These are phyloP conservation scores for Chrysotoxum bicinctum DNA, from an alignment of 2,888 invertebrate species.

Conservation along the genomic window DNA sequence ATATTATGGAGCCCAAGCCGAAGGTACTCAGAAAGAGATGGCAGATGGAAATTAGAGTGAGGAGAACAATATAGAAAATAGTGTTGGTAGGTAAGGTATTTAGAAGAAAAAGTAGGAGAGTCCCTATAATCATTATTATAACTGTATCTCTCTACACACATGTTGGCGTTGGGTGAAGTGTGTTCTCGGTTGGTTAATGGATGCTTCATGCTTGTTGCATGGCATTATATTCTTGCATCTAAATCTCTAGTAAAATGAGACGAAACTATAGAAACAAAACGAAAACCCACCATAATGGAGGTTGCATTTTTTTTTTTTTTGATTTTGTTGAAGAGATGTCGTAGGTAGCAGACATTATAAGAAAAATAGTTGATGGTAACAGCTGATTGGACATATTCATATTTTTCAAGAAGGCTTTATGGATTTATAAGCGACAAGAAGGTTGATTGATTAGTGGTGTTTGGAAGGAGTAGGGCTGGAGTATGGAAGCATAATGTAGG, in stretches of 20 bases:
- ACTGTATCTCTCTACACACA: slow-evolving; percentile 19
- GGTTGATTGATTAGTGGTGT: background rate
- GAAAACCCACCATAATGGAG: slow-evolving; percentile 7
- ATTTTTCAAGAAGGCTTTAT: background rate
- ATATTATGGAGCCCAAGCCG: slow-evolving; percentile 11
- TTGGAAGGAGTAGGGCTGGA: background rate
- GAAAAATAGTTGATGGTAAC: slow-evolving; percentile 46
- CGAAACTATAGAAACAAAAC: slow-evolving; percentile 5
- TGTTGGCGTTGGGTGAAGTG: slow-evolving; percentile 7
- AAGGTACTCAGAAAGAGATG: slow-evolving; percentile 34
- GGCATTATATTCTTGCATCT: slow-evolving; percentile 5
- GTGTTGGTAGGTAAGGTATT: background rate
- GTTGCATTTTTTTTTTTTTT: background rate
- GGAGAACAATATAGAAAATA: background rate
- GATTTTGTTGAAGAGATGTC: slow-evolving; percentile 35
- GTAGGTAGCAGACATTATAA: slow-evolving; percentile 30
- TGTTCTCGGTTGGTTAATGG: slow-evolving; percentile 30
- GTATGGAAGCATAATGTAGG: background rate
- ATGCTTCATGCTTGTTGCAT: slow-evolving; percentile 53
- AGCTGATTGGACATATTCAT: slow-evolving; percentile 48
- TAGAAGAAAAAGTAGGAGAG: slow-evolving; percentile 22
- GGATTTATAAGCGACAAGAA: background rate
- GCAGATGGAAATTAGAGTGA: background rate
- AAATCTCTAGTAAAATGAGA: slow-evolving; percentile 56
- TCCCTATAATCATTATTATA: slow-evolving; percentile 44